Conservation (phyloP, 2,888 invertebrate genomes). For the Chironomus tentans region DNA sequence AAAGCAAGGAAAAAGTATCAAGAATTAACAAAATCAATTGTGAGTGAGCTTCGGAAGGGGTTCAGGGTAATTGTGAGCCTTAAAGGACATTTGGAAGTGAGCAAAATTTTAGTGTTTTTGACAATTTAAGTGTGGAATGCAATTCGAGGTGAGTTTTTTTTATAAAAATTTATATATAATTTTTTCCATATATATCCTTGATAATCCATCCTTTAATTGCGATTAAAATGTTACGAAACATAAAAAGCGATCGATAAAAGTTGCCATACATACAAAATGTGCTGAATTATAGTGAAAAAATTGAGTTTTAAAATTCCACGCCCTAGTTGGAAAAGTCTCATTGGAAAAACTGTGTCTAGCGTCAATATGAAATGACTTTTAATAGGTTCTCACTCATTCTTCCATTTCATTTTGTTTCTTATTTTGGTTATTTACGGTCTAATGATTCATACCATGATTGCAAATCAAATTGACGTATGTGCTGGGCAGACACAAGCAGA, state of each 20-base stretch:
- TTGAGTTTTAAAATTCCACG: slow-evolving; percentile 7
- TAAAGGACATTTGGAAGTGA: background rate
- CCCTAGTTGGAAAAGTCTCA: slow-evolving; percentile 19
- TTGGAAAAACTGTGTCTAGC: slow-evolving; percentile 1
- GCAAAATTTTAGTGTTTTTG: background rate
- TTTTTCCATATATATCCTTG: background rate
- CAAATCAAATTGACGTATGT: background rate
- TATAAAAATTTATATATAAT: too few relatives aligned
- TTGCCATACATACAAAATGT: background rate
- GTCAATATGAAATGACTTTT: background rate
- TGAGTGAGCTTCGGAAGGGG: slow-evolving; percentile 10
- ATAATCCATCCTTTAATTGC: slow-evolving; percentile 1
- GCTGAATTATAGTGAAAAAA: slow-evolving; percentile 3
- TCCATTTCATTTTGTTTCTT: background rate
- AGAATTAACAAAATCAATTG: slow-evolving; percentile 8
- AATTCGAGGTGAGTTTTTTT: slow-evolving; percentile 10
- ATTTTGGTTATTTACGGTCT: background rate
- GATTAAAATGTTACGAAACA: slow-evolving; percentile 19
- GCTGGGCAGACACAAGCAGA: too few relatives aligned
- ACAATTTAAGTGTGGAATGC: background rate
- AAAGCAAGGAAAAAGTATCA: background rate
- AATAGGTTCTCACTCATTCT: background rate
- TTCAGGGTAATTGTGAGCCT: background rate
- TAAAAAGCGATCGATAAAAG: slow-evolving; percentile 7
- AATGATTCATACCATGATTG: background rate